Conservation (phyloP, 2,797 vertebrate genomes). For the Yasuhikotakia modesta region DNA sequence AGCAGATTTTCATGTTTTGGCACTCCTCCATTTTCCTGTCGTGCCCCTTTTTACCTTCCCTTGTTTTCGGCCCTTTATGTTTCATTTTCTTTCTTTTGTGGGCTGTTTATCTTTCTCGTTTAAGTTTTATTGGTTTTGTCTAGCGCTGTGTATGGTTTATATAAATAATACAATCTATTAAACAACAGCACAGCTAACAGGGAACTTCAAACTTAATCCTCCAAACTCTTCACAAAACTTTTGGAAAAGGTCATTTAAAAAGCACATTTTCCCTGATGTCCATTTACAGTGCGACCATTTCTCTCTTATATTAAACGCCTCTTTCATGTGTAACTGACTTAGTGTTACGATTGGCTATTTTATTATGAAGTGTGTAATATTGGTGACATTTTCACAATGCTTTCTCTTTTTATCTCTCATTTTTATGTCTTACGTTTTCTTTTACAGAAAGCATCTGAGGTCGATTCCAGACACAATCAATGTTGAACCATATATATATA, state of each 20-base stretch:
- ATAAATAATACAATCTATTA: neutral
- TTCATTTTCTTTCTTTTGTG: neutral
- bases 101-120: neutral
- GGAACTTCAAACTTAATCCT: neutral
- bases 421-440: no score
- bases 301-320: neutral
- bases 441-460: no score
- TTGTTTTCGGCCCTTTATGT: neutral
- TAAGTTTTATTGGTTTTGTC: no score
- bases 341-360: neutral
- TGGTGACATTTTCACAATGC: no score
- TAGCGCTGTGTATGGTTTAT: neutral
- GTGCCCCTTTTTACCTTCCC: neutral
- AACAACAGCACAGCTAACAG: neutral
- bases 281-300: neutral
- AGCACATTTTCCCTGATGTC: neutral
- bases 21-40: neutral
- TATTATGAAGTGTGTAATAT: no score
- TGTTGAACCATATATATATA: no score
- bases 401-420: no score
- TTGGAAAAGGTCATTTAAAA: neutral
- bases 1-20: neutral
- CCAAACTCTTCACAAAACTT: neutral
- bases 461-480: no score
- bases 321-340: neutral